Evolutionary conservation across 2,113 vertebrate genomes (phyloP).

Genomic region (Clinocottus analis): DNA sequence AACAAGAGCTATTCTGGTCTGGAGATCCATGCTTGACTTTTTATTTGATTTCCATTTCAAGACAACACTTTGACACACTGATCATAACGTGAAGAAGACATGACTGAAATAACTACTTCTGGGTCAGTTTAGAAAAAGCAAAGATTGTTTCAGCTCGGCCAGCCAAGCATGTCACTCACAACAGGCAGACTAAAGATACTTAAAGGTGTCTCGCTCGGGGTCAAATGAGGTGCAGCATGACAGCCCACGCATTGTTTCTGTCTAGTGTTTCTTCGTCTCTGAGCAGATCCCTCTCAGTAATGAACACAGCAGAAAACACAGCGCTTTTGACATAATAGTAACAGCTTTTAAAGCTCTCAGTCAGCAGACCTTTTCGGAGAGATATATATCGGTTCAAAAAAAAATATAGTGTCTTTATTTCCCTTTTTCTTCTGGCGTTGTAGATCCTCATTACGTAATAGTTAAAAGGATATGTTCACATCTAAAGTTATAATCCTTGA

Average conservation of each 20-base stretch:
- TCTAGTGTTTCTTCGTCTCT: neutral
- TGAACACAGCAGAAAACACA: constrained; percentile 2
- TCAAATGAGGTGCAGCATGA: constrained; percentile 20
- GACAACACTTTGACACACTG: neutral
- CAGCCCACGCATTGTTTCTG: constrained; percentile 13
- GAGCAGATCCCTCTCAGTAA: constrained; percentile 21
- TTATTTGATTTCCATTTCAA: neutral
- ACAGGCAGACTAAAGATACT: neutral
- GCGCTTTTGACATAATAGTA: neutral
- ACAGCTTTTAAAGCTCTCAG: neutral
- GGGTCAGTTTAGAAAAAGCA: neutral
- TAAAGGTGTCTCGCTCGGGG: neutral
- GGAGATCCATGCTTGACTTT: constrained; percentile 11
- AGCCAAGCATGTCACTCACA: neutral
- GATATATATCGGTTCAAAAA: neutral
- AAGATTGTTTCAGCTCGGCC: neutral
- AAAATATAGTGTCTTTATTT: neutral
- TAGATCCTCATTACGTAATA: neutral
- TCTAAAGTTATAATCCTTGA: neutral
- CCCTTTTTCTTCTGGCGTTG: neutral
- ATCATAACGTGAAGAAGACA: constrained; percentile 1
- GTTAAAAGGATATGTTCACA: neutral
- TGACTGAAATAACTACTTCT: neutral
- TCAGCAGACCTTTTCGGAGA: neutral
- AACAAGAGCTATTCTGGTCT: neutral